Percentiles rank a stretch among this genome's conserved stretches.
phyloP scores from a whole-genome alignment of 2,797 vertebrate genomes.

The Pseudopleuronectes americanus region DNA sequence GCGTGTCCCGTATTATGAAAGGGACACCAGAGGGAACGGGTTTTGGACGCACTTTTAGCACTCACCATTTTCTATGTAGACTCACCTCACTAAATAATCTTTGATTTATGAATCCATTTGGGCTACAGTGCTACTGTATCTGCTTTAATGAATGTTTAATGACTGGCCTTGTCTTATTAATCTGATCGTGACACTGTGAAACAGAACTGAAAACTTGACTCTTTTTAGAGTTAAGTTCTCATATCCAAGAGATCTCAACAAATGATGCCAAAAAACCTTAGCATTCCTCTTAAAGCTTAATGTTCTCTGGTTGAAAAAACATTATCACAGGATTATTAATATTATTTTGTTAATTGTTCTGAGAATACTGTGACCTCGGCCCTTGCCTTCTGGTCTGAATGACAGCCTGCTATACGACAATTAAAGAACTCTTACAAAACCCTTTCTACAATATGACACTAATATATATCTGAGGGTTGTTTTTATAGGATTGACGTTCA shows the following conservation, averaged over 20 bases:
- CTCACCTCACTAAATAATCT: constrained; percentile 17
- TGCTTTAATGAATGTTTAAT: constrained; percentile 49
- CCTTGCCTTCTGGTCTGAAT: constrained; percentile 12
- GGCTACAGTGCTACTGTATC: constrained; percentile 13
- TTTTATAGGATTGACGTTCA: constrained; percentile 5
- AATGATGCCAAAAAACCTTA: constrained; percentile 14
- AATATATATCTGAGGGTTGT: constrained; percentile 6
- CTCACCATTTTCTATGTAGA: not conserved
- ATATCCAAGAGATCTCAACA: constrained; percentile 7
- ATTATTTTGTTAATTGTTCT: constrained; percentile 16
- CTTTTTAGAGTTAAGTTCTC: constrained; percentile 1
- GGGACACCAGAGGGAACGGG: not conserved
- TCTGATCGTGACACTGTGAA: constrained; percentile 10
- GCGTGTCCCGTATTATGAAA: not conserved
- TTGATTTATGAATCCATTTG: constrained; percentile 41
- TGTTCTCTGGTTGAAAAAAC: constrained; percentile 21
- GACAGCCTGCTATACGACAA: not conserved
- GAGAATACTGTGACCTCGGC: constrained; percentile 6
- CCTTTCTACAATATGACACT: constrained; percentile 6
- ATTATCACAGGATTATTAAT: constrained; percentile 17
- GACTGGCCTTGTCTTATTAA: constrained; percentile 19
- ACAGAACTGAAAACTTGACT: not conserved
- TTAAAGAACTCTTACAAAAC: constrained; percentile 3
- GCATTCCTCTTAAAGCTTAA: constrained; percentile 28
- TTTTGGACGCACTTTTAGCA: not conserved